Evolutionary conservation across 2,113 vertebrate species (phyloP), one percentile per base, ranked within the genome.

Genomic region (Sakesphorus luctuosus): DNA sequence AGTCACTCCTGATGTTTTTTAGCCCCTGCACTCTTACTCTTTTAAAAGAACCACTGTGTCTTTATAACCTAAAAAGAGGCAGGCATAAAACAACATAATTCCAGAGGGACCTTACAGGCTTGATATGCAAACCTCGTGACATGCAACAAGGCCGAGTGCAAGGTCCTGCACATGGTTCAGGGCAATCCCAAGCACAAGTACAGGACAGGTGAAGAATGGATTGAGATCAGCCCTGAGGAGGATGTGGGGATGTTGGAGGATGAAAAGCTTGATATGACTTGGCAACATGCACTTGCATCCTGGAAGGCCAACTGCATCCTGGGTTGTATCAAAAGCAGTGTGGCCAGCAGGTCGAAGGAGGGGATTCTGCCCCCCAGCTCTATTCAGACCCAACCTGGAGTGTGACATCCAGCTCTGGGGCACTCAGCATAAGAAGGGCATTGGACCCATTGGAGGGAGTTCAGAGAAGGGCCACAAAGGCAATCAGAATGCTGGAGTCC

Each of bases 311-410:
- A 10, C 59, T 6, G 1, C 52, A 20, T 20, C 16, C 13, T 59
- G 53, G 19, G 16, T 16, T 61, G 16, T 13, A 40, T 29, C 33
- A 46, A 82, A 59, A 52, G n/a, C 38, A 68, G 40, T 23, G 10
- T 46, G 23, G 28, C 33, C 38, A 69, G 46, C 38, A 53, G 3
- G 33, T n/a, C 4, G 1, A 31, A 12, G 25, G 87, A 61, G 53
- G 6, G 13, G 3, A 52, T 68, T 67, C 12, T 53, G 8, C 28
- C 12, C 10, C 8, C 67, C 6, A 38, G 1, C 4, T 38, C 52
- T 0, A 0, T 12, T 33, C 38, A 65, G 62, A 65, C 26, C 18
- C 10, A 9, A 11, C 38, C 36, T 53, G 33, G 10, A 74, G 12
- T 28, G 11, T 24, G n/a, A 33, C 28, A 18, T 33, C 63, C 38